Percentiles rank a stretch among this genome's conserved stretches.
These are phyloP conservation scores for Pseudomyrmex concolor DNA, from an alignment of 1,140 invertebrate genomes.

Conservation along the genomic window DNA sequence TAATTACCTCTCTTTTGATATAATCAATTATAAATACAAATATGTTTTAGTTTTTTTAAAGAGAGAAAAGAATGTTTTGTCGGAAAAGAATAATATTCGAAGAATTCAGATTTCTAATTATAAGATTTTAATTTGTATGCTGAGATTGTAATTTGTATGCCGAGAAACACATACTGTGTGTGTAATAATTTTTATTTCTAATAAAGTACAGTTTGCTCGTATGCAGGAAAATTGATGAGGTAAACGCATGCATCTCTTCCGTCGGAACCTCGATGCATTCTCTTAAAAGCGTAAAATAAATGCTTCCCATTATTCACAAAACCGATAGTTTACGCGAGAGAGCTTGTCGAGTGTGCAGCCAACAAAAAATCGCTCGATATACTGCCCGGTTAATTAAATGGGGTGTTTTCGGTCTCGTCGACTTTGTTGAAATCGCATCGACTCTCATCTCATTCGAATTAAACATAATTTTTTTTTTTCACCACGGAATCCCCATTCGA, in stretches of 20 bases:
- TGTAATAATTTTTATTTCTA: neutral
- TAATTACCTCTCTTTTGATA: too few relatives aligned
- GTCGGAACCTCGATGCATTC: neutral
- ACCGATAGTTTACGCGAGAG: constrained; percentile 18
- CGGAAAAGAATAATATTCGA: too few relatives aligned
- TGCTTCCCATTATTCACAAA: constrained; percentile 30
- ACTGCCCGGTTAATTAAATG: constrained; percentile 30
- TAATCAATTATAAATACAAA: too few relatives aligned
- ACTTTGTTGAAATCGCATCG: neutral
- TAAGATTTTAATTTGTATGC: neutral
- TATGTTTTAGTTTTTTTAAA: too few relatives aligned
- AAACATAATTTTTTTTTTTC: neutral
- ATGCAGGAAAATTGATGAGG: neutral
- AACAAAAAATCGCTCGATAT: constrained; percentile 9
- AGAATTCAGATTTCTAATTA: too few relatives aligned
- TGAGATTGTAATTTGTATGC: neutral
- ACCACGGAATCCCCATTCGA: neutral
- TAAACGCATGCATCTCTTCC: constrained; percentile 14
- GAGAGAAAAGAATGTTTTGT: too few relatives aligned
- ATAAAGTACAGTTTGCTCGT: neutral
- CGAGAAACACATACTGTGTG: neutral
- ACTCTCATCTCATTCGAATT: constrained; percentile 10
- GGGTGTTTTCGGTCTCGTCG: neutral
- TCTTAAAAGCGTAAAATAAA: constrained; percentile 31
- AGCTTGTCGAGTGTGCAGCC: neutral